Evolutionary conservation across 2,113 vertebrate species (phyloP).

Genomic region (Pelmatolapia mariae): DNA sequence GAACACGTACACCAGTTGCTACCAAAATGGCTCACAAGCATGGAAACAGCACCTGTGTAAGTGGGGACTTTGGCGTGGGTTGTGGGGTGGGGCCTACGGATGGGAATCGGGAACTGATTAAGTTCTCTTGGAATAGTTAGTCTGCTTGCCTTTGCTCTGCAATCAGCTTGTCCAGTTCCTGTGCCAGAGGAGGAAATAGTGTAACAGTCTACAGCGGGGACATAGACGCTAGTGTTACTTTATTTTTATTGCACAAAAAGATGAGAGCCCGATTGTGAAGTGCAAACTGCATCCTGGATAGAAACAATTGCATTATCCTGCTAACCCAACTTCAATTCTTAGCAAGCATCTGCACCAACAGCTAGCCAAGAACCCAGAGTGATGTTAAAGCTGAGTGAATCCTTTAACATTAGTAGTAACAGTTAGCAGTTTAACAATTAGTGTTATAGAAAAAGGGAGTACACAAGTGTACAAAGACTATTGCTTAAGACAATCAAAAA

Average conservation of each 20-base stretch:
- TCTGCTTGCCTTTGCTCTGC: neutral
- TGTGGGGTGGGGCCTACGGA: neutral
- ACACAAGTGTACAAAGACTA: neutral
- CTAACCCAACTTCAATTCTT: neutral
- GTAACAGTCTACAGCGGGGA: neutral
- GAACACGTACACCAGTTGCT: neutral
- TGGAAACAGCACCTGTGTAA: neutral
- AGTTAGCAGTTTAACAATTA: neutral
- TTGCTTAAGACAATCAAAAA: neutral
- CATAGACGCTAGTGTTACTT: neutral
- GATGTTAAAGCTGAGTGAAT: neutral
- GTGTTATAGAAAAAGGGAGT: neutral
- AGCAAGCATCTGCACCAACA: neutral
- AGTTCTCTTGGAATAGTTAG: neutral
- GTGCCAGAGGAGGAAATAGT: neutral
- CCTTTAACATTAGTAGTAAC: neutral
- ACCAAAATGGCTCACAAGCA: neutral
- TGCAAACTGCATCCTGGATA: neutral
- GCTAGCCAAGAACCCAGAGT: neutral
- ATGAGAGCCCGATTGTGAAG: neutral
- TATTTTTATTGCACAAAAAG: neutral
- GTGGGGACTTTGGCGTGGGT: neutral
- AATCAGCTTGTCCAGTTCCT: neutral
- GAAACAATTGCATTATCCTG: neutral
- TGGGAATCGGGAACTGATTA: neutral